These are phyloP conservation scores for Drosophila tanythrix DNA, from an alignment of 2,888 invertebrate genomes.

Conservation along the genomic window DNA sequence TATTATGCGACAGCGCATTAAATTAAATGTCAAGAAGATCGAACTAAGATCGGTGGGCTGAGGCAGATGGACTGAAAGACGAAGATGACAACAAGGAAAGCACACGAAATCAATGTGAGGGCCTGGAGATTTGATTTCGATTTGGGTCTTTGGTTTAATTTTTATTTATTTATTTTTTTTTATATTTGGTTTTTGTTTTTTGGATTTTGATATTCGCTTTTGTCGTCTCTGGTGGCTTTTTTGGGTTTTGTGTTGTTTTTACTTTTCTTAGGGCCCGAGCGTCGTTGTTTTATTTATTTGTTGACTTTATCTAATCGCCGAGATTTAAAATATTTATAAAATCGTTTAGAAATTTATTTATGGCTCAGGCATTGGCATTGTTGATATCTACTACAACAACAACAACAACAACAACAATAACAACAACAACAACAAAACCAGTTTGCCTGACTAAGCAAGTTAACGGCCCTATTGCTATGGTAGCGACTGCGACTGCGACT, in stretches of 20 bases:
- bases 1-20: slow-evolving; percentile 67
- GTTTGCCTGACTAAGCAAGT: slow-evolving; percentile 45
- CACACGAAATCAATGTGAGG: slow-evolving; percentile 47
- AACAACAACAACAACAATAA: slow-evolving; percentile 10
- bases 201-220: slow-evolving; percentile 12
- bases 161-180: slow-evolving; percentile 9
- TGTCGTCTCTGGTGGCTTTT: slow-evolving; percentile 28
- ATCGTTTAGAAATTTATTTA: slow-evolving; percentile 81
- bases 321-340: slow-evolving; percentile 81
- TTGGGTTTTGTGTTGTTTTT: slow-evolving; percentile 18
- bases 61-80: slow-evolving; percentile 4
- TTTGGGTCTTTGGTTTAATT: slow-evolving; percentile 30
- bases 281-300: slow-evolving; percentile 81
- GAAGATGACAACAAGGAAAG: slow-evolving; percentile 21
- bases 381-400: slow-evolving; percentile 60
- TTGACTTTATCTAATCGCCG: slow-evolving; percentile 81
- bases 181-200: slow-evolving; percentile 22
- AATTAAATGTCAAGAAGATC: slow-evolving; percentile 69
- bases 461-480: slow-evolving; percentile 38
- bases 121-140: slow-evolving; percentile 44
- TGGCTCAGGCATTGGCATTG: slow-evolving; percentile 77
- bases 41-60: slow-evolving; percentile 19
- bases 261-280: slow-evolving; percentile 30
- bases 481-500: slow-evolving; percentile 26
- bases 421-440: slow-evolving; percentile 42